Evolutionary conservation across 2,888 invertebrate species (phyloP).

Genomic region (Lasioglossum marginatum): DNA sequence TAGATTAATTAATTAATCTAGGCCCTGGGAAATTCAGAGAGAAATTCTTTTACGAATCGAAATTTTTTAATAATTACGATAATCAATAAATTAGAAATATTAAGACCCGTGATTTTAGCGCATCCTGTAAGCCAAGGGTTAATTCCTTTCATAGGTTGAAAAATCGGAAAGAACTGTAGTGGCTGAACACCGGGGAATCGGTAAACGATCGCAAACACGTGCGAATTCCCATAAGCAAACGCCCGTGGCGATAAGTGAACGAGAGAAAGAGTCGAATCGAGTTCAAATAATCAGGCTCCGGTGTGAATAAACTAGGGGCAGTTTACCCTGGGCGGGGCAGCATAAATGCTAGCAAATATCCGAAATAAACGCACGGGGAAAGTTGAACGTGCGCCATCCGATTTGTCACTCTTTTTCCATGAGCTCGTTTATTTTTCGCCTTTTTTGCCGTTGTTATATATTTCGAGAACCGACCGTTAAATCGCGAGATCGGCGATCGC

Average conservation of each 20-base stretch:
- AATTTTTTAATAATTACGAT: no score
- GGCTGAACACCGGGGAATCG: neutral
- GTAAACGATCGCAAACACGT: neutral
- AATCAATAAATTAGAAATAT: no score
- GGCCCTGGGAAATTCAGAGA: neutral
- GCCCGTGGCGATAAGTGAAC: neutral
- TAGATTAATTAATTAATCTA: neutral
- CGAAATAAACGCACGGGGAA: slow-evolving; percentile 37
- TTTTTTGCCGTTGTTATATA: neutral
- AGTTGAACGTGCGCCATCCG: slow-evolving; percentile 16
- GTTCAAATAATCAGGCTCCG: slow-evolving; percentile 35
- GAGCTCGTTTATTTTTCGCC: neutral
- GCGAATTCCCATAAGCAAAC: slow-evolving; percentile 36
- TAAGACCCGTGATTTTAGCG: no score
- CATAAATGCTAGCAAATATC: slow-evolving; percentile 45
- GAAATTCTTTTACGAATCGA: neutral
- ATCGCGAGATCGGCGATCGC: neutral
- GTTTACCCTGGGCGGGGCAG: slow-evolving; percentile 23
- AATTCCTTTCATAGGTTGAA: neutral
- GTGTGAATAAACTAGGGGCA: slow-evolving; percentile 21
- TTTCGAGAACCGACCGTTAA: neutral
- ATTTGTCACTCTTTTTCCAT: slow-evolving; percentile 15
- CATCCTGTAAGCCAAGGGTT: neutral
- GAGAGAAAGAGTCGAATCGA: neutral
- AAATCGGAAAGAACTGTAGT: neutral